Evolutionary conservation across 2,888 invertebrate species (phyloP), one percentile per base, ranked within the genome.

Genomic region (Euzophera pinguis): DNA sequence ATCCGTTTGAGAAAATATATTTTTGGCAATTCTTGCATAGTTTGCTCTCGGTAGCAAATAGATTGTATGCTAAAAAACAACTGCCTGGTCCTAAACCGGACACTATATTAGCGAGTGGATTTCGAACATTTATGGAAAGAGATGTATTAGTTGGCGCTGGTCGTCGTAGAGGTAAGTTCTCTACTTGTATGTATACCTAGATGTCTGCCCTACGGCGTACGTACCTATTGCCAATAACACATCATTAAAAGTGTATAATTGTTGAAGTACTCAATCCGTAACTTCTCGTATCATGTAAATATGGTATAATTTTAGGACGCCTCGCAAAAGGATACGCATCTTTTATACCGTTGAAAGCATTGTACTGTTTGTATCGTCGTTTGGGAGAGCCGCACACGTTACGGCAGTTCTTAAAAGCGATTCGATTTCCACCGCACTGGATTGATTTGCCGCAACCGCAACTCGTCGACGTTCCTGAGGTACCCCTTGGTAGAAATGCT

Each of bases 11-110:
- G 62, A 88, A 84, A 61, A 87, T 93, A 63, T 91, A 92, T 69
- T 92, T 91, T 64, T 93, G 92, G 92, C 93, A 93, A 70, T 93
- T 92, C 71, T 53, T 92, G 34, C 92, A 92, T 55, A 88, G 91
- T 34, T 61, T 93, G 9, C 77, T 93, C 55, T 82, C 91, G 37
- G 78, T 91, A 22, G 85, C 92, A 1, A 88, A 81, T 70, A 79
- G 75, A 60, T 61, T 92, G 14, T 91, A 91, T 62, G 76, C 84
- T 1, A 81, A 81, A 62, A 75, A 64, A 53, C 61, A 72, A 41
- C 59, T 87, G 32, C 78, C 82, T 5, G 75, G 73, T 1, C 67
- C 67, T 9, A 81, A 78, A 56, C 81, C 80, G 1, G 84, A 88
- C 58, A 92, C 92, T 29, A 87, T 90, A 60, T 62, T 91, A 47